Evolutionary conservation across 2,888 invertebrate species (phyloP).

Genomic region (Cheilosia impressa): DNA sequence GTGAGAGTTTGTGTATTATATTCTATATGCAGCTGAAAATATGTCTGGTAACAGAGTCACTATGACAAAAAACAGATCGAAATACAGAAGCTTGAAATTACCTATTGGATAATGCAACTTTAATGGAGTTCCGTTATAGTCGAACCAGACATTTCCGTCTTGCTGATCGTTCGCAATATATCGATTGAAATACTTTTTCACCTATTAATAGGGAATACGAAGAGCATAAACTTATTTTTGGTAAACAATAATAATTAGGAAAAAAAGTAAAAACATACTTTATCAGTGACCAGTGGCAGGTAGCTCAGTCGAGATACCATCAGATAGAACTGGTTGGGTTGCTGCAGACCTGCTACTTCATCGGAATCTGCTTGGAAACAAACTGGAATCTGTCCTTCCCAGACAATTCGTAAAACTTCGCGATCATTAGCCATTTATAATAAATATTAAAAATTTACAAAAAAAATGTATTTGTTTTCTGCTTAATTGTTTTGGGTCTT

Average conservation of each 20-base stretch:
- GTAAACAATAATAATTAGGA: not conserved
- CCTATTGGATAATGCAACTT: slow-evolving; percentile 94
- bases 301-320: slow-evolving; percentile 97
- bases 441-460: not conserved
- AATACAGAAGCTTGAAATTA: too few species aligned
- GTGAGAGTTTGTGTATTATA: too few species aligned
- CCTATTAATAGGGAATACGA: slow-evolving; percentile 84
- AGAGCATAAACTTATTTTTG: not conserved
- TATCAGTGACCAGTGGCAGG: slow-evolving; percentile 97
- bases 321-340: slow-evolving; percentile 96
- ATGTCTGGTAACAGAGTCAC: too few species aligned
- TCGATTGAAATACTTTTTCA: slow-evolving; percentile 93
- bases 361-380: slow-evolving; percentile 95
- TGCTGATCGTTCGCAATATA: slow-evolving; percentile 92
- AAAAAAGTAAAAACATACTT: slow-evolving; percentile 85
- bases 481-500: slow-evolving; percentile 44
- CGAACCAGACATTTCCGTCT: slow-evolving; percentile 96
- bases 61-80: too few species aligned
- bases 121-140: slow-evolving; percentile 94
- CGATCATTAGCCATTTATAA: slow-evolving; percentile 94
- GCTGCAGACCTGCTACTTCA: slow-evolving; percentile 94
- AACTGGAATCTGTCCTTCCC: slow-evolving; percentile 97
- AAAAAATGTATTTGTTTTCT: slow-evolving; percentile 48
- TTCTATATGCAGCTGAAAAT: too few species aligned
- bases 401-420: slow-evolving; percentile 96